Evolutionary conservation across 1,140 invertebrate genomes (phyloP).

Genomic region (Lepidostoma basale): DNA sequence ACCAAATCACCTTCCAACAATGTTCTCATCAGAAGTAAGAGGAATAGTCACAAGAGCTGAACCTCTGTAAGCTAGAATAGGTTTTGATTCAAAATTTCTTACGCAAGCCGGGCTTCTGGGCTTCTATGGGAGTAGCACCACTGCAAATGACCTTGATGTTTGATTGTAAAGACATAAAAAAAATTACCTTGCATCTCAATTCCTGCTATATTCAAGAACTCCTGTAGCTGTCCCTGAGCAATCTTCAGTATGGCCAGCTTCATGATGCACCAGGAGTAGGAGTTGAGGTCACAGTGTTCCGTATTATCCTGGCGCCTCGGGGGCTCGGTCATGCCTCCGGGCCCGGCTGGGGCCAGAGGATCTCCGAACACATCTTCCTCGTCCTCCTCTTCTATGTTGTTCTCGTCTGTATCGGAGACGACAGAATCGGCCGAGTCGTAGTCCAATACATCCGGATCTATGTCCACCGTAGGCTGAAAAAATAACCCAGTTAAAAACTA

Average conservation of each 20-base stretch:
- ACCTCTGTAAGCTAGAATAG: too few relatives aligned
- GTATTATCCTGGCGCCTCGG: slow-evolving; percentile 70
- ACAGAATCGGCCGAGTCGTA: slow-evolving; percentile 90
- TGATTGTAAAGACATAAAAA: too few relatives aligned
- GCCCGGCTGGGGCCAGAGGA: slow-evolving; percentile 45
- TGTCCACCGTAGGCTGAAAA: slow-evolving; percentile 68
- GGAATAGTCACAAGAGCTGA: too few relatives aligned
- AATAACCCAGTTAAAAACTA: slow-evolving; percentile 3
- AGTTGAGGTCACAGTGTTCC: slow-evolving; percentile 90
- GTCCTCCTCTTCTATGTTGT: slow-evolving; percentile 69
- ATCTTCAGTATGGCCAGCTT: slow-evolving; percentile 86
- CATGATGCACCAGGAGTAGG: slow-evolving; percentile 94
- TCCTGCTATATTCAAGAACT: slow-evolving; percentile 76
- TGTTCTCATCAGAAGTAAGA: too few relatives aligned
- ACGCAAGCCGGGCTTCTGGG: too few relatives aligned
- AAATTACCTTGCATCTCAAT: slow-evolving; percentile 86
- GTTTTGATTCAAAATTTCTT: too few relatives aligned
- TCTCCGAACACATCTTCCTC: slow-evolving; percentile 80
- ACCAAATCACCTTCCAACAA: too few relatives aligned
- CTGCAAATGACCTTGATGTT: too few relatives aligned
- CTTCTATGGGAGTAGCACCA: too few relatives aligned
- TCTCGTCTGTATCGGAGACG: slow-evolving; percentile 75
- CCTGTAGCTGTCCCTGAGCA: slow-evolving; percentile 77
- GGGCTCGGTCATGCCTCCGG: slow-evolving; percentile 42
- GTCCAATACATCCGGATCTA: slow-evolving; percentile 75